phyloP scores from a whole-genome alignment of 2,113 vertebrate genomes.

The Salvator merianae region DNA sequence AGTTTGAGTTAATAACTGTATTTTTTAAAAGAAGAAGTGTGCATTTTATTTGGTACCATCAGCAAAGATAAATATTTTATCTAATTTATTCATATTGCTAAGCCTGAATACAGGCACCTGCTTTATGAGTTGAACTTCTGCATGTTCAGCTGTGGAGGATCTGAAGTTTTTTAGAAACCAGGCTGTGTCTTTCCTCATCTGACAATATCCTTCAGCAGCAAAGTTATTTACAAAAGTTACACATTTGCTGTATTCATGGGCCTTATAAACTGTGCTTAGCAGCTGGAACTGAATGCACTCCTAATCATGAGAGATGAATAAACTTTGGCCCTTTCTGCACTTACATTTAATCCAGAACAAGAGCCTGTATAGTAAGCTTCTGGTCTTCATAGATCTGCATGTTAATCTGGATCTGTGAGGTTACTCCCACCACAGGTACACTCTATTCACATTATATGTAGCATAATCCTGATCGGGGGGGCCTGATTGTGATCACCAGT shows the following conservation, averaged over 20 bases:
- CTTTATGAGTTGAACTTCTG: conserved; percentile 51
- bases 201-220: conserved; percentile 65
- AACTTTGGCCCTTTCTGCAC: too few relatives aligned
- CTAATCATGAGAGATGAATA: conserved; percentile 65
- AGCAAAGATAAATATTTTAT: background rate
- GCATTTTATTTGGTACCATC: background rate
- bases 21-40: conserved; percentile 2
- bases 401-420: too few relatives aligned
- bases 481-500: too few relatives aligned
- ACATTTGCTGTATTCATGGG: conserved; percentile 57
- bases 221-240: conserved; percentile 77
- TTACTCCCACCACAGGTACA: too few relatives aligned
- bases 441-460: too few relatives aligned
- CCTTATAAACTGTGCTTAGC: conserved; percentile 59
- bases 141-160: conserved; percentile 59
- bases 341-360: too few relatives aligned
- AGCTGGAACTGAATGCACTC: conserved; percentile 67
- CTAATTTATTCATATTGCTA: conserved; percentile 65
- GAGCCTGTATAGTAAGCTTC: too few relatives aligned
- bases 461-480: too few relatives aligned
- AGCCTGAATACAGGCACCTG: conserved; percentile 67
- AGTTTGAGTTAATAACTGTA: conserved; percentile 41
- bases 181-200: conserved; percentile 55
- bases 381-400: too few relatives aligned
- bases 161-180: conserved; percentile 58